Percentiles rank a stretch among this genome's conserved stretches.
These are phyloP conservation scores for Marronus borbonicus DNA, from an alignment of 2,888 invertebrate species.

Conservation along the genomic window DNA sequence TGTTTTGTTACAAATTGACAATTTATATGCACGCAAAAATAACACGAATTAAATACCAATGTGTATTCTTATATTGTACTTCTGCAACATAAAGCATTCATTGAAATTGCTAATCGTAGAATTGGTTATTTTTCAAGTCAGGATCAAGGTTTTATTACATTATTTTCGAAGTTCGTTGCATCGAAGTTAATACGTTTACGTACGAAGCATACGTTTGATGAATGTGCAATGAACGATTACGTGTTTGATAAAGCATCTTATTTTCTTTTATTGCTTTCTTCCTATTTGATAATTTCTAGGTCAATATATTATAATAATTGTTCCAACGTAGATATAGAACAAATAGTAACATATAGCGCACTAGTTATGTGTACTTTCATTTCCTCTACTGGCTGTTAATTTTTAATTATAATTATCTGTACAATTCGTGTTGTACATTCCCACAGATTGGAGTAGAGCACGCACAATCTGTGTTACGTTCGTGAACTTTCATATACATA, in stretches of 20 bases:
- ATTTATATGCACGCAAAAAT: slow-evolving; percentile 17
- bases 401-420: no score
- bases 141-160: slow-evolving; percentile 31
- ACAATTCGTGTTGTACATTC: no score
- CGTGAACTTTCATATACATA: no score
- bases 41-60: slow-evolving; percentile 17
- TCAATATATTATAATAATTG: no score
- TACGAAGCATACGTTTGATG: slow-evolving; percentile 29
- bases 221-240: slow-evolving; percentile 3
- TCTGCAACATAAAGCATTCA: slow-evolving; percentile 9
- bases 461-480: no score
- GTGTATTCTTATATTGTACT: slow-evolving; percentile 18
- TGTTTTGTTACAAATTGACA: slow-evolving; percentile 8
- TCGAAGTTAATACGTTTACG: slow-evolving; percentile 32
- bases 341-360: no score
- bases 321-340: no score
- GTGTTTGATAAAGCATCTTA: background rate
- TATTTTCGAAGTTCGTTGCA: slow-evolving; percentile 36
- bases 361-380: no score
- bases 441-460: no score
- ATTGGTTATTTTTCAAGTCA: slow-evolving; percentile 32
- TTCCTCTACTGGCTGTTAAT: no score
- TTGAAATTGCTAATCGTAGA: slow-evolving; percentile 19
- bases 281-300: background rate
- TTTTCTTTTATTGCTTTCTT: background rate